phyloP scores from a whole-genome alignment of 2,113 vertebrate genomes.

The Phalacrocorax brasilianus region DNA sequence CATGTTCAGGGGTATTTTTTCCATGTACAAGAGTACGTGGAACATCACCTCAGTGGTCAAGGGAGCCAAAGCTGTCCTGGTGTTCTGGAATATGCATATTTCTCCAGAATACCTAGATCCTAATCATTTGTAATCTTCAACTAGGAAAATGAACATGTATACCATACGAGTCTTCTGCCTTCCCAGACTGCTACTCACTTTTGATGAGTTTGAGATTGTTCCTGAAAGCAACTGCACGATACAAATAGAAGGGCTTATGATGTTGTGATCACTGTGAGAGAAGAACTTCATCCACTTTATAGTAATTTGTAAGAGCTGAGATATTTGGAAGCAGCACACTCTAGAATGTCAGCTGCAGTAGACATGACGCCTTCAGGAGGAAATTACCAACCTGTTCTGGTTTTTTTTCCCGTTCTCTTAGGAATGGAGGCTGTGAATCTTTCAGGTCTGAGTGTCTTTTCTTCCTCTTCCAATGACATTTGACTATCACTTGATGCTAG shows the following conservation, averaged over 20 bases:
- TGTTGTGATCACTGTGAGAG: neutral
- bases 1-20: neutral
- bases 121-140: neutral
- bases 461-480: neutral
- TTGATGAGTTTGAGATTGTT: neutral
- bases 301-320: neutral
- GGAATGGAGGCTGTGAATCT: neutral
- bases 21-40: neutral
- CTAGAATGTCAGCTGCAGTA: neutral
- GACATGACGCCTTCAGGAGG: neutral
- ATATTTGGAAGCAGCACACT: neutral
- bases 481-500: neutral
- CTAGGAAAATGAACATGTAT: neutral
- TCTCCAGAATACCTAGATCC: neutral
- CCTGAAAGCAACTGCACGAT: neutral
- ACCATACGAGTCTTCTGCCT: neutral
- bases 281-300: neutral
- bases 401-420: neutral
- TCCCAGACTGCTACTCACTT: neutral
- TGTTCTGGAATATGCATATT: neutral
- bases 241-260: neutral
- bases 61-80: neutral
- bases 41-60: neutral
- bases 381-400: neutral
- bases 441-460: neutral